Evolutionary conservation across 2,113 vertebrate species (phyloP), one percentile per base, ranked within the genome.

Genomic region (Hippopotamus amphibius): DNA sequence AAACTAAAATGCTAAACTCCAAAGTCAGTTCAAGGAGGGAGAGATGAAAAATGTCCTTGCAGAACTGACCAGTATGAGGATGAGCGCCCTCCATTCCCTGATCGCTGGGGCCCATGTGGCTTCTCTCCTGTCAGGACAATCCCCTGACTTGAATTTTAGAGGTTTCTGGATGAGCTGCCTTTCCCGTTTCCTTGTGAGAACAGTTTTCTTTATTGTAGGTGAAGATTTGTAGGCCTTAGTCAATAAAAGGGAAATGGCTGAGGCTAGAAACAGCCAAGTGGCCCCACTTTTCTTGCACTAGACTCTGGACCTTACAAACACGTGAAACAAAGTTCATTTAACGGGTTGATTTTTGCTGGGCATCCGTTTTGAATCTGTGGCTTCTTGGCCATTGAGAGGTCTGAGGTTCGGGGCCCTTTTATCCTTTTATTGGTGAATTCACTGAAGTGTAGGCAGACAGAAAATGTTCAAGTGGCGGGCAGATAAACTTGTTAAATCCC

Each of bases 401-500:
- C 82, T 92, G 90, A 93, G 84, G 97, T 98, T 98, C 93, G 97
- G 96, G 98, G 95, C 85, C 97, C 98, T 99, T 98, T 99, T 98
- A 98, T 98, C 97, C 98, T 98, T 99, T 98, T 99, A 99, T 98
- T 98, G 98, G 98, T 98, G 97, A 99, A 98, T 98, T 98, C 98
- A 98, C 98, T 99, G 98, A 99, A 99, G 98, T 98, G 96, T 97
- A 98, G 97, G 98, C 98, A 99, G 98, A 99, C 98, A 98, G 97
- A 98, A 98, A 98, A 98, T 98, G 98, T 98, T 98, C 98, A 98
- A 98, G 98, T 98, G 98, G 98, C 98, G 98, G 98, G 98, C 98
- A 98, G 98, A 98, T 98, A 98, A 98, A 98, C 98, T 99, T 99
- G 98, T 99, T 99, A 99, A 99, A 99, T 96, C 98, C 97, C 98